A percentile compares a stretch with the other conserved stretches of the same genome.
phyloP scores from a whole-genome alignment of 1,140 invertebrate genomes.

The Marisa cornuarietis region DNA sequence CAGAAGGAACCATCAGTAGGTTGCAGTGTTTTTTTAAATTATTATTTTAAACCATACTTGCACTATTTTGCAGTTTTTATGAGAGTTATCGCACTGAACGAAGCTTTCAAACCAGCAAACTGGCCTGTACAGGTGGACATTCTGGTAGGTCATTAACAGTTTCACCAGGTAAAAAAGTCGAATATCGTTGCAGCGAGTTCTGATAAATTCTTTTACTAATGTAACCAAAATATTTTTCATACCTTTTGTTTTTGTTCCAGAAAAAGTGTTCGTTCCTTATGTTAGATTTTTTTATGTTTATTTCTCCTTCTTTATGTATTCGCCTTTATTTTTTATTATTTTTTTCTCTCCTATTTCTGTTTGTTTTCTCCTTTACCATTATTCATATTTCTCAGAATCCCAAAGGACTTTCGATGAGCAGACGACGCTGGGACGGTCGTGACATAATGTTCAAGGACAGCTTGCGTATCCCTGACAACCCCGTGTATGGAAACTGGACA shows the following conservation, averaged over 20 bases:
- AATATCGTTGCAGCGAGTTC: no score
- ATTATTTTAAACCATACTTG: not conserved
- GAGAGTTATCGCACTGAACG: slow-evolving; percentile 44
- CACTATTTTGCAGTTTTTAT: slow-evolving; percentile 40
- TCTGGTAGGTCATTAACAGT: slow-evolving; percentile 28
- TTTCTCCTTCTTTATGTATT: not conserved
- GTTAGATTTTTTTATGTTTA: no score
- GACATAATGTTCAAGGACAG: slow-evolving; percentile 28
- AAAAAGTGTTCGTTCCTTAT: no score
- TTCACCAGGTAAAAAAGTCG: not conserved
- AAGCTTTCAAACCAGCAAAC: slow-evolving; percentile 32
- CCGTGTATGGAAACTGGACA: slow-evolving; percentile 49
- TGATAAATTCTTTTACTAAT: no score
- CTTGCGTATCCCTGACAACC: slow-evolving; percentile 36
- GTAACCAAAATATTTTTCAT: no score
- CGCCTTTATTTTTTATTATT: not conserved
- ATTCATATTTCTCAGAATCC: slow-evolving; percentile 30
- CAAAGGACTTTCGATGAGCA: slow-evolving; percentile 32
- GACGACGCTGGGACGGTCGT: slow-evolving; percentile 21
- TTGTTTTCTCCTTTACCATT: not conserved
- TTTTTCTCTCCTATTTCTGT: not conserved
- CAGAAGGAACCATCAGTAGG: no score
- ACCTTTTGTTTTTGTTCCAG: no score
- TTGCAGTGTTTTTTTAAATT: no score
- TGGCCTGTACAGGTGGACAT: slow-evolving; percentile 45